phyloP scores from a whole-genome alignment of 1,140 invertebrate genomes.

The Onthophagus taurus region DNA sequence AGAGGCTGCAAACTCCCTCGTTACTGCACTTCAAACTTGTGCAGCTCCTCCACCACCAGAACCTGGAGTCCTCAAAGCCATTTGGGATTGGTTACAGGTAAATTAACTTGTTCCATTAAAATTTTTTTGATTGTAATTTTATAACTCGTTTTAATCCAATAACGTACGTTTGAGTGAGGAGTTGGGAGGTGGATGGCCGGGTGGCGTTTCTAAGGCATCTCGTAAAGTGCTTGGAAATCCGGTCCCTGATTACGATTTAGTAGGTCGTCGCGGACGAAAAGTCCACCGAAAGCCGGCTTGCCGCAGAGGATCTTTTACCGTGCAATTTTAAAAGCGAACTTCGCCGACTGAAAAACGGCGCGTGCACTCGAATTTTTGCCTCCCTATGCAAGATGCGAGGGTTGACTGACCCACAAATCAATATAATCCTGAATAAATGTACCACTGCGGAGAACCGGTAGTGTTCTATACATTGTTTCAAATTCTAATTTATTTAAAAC shows the following conservation, averaged over 20 bases:
- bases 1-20: slow-evolving; percentile 32
- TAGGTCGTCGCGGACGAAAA: too few relatives aligned
- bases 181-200: too few relatives aligned
- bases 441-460: slow-evolving; percentile 1
- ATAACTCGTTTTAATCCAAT: too few relatives aligned
- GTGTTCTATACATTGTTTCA: too few relatives aligned
- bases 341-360: neutral
- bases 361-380: slow-evolving; percentile 1
- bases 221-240: neutral
- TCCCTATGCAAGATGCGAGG: too few relatives aligned
- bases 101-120: slow-evolving; percentile 6
- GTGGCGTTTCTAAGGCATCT: slow-evolving; percentile 2
- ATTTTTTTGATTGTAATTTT: neutral
- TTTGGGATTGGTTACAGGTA: slow-evolving; percentile 35
- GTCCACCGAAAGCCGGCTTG: neutral
- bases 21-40: slow-evolving; percentile 29
- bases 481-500: too few relatives aligned
- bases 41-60: slow-evolving; percentile 28
- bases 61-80: slow-evolving; percentile 27
- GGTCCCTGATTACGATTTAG: slow-evolving; percentile 4
- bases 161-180: too few relatives aligned
- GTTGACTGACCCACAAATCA: too few relatives aligned
- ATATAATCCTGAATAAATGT: too few relatives aligned
- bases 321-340: neutral
- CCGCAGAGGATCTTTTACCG: neutral